Base-by-base conservation (phyloP, 2,113 vertebrate species). In the Jaculus jaculus region DNA sequence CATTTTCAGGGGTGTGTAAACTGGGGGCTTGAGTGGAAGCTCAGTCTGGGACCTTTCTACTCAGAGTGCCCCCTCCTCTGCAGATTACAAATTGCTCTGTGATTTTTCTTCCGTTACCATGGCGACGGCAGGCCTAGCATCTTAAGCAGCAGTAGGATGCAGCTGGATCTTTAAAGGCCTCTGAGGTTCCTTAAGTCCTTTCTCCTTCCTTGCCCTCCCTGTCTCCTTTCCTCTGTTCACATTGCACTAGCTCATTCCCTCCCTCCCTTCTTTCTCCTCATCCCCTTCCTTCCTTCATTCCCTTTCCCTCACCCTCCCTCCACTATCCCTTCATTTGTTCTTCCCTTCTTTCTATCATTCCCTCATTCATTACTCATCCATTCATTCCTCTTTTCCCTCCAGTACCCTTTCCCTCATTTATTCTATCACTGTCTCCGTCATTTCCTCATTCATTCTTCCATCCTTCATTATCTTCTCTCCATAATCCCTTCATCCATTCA, bases 21-120 rank as follows among this genome's bases (percentile, higher is more conserved):
- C 15, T 60, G 23, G 32, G 6, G 58, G 47, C 84, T 79, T 18
- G 0, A 15, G 60, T 23, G 18, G 30, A 66, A 78, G 87, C 32
- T 42, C 66, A 30, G 69, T 42, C 47, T 5, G 11, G 63, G 77
- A 24, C 24, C 72, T 68, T 58, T 63, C 88, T 69, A 90, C 54
- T 75, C 84, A 82, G 16, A 16, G 78, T 82, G 92, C 87, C 28
- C 47, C 39, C 77, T 23, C 20, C 47, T 77, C 72, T 0, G 1
- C 90, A 81, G 92, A 83, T 90, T 95, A 95, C 92, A 94, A 92
- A 97, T 90, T 88, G 90, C 90, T 81, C 73, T 72, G 92, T 79
- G 88, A 93, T 92, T 87, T 12, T 85, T 83, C 93, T 89, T 78
- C 77, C 0, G 32, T 97, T 89, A 16, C 95, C 95, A 86, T 81